These are phyloP conservation scores for Falco concolor DNA, from an alignment of 2,797 vertebrate genomes.

Conservation along the genomic window DNA sequence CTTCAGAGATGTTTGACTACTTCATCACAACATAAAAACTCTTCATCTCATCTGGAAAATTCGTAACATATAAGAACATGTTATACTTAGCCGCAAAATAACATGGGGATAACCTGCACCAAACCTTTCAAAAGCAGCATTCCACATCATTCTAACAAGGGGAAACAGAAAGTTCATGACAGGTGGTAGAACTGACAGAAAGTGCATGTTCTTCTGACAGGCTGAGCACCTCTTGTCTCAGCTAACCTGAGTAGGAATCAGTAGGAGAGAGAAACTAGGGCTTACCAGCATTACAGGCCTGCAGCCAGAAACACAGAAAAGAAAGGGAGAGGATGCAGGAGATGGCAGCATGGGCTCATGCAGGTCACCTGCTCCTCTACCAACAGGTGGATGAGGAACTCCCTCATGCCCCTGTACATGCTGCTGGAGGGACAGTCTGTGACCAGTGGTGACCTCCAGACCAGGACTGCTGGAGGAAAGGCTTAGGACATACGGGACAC, in stretches of 20 bases:
- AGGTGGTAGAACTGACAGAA: neutral
- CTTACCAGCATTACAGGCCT: neutral
- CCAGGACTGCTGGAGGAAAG: neutral
- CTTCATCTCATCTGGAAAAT: neutral
- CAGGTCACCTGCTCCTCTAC: neutral
- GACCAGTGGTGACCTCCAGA: neutral
- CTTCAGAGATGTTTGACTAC: neutral
- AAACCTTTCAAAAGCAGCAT: neutral
- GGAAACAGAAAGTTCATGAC: neutral
- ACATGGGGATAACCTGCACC: neutral
- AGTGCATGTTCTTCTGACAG: neutral
- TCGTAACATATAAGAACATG: neutral
- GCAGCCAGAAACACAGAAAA: neutral
- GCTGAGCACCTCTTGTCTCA: neutral
- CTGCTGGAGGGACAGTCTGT: neutral
- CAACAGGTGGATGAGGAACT: neutral
- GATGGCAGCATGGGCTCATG: neutral
- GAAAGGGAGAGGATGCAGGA: neutral
- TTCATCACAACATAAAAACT: neutral
- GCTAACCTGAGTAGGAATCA: neutral
- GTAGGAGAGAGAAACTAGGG: neutral
- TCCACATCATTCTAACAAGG: neutral
- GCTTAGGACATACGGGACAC: neutral
- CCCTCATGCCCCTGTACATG: neutral
- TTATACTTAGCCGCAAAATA: neutral